These are phyloP conservation scores for Astyanax mexicanus DNA, from an alignment of 2,797 vertebrate species.

Conservation along the genomic window DNA sequence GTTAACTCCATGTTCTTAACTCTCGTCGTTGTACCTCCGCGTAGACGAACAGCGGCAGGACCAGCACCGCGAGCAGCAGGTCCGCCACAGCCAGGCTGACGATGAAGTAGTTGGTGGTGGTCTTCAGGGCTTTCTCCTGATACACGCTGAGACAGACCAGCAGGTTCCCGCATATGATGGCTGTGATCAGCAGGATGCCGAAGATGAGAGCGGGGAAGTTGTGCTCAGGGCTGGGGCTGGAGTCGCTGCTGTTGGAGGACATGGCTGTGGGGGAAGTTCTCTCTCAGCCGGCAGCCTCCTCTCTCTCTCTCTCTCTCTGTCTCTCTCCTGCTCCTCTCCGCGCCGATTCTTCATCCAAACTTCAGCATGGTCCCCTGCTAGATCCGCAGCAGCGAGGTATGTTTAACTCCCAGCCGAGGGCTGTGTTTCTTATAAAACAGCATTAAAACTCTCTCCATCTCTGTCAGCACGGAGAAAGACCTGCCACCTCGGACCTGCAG, in stretches of 20 bases:
- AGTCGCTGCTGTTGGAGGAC: conserved; percentile 70
- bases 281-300: background rate
- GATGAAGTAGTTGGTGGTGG: conserved; percentile 97
- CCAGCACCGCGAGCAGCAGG: conserved; percentile 89
- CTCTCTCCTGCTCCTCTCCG: background rate
- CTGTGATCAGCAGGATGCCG: conserved; percentile 84
- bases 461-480: background rate
- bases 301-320: too few species aligned
- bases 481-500: background rate
- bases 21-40: conserved; percentile 84
- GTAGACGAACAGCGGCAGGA: conserved; percentile 93
- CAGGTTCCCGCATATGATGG: conserved; percentile 89
- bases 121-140: conserved; percentile 90
- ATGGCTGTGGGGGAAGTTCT: conserved; percentile 65
- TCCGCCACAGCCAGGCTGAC: conserved; percentile 93
- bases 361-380: background rate
- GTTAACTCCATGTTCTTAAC: too few species aligned
- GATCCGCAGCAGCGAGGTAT: background rate
- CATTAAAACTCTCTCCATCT: background rate
- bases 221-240: conserved; percentile 40
- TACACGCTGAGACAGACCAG: conserved; percentile 92
- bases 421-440: too few species aligned
- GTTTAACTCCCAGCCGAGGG: too few species aligned
- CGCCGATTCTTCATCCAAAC: background rate
- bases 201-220: conserved; percentile 84